Evolutionary conservation across 1,140 invertebrate genomes (phyloP).

Genomic region (Achatina immaculata): DNA sequence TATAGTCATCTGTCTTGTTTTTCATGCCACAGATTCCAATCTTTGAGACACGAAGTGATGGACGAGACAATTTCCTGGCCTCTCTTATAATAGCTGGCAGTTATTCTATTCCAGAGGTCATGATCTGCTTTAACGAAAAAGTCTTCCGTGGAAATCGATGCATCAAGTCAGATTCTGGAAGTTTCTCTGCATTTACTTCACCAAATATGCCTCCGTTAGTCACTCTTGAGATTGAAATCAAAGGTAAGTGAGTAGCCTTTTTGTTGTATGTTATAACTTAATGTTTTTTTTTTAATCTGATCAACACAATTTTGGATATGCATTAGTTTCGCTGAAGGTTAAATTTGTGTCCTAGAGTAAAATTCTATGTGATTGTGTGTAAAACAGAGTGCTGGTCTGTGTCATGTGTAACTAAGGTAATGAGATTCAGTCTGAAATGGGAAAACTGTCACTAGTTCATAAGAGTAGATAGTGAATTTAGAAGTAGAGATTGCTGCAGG

Average conservation of each 20-base stretch:
- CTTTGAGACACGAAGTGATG: conserved; percentile 88
- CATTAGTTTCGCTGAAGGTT: too few species aligned
- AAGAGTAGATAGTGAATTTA: too few species aligned
- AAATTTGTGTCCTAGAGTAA: too few species aligned
- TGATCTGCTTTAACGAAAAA: conserved; percentile 89
- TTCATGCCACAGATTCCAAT: conserved; percentile 83
- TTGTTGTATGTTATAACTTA: neutral
- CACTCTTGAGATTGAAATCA: conserved; percentile 78
- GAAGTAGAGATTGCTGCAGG: too few species aligned
- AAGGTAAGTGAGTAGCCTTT: conserved; percentile 65
- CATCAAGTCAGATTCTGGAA: conserved; percentile 83
- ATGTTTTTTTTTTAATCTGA: neutral
- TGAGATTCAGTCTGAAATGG: too few species aligned
- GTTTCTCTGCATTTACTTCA: conserved; percentile 90
- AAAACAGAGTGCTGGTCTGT: too few species aligned
- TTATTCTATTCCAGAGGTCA: conserved; percentile 87
- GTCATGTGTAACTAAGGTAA: too few species aligned
- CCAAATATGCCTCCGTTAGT: conserved; percentile 91
- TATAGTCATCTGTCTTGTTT: too few species aligned
- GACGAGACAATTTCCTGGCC: conserved; percentile 91
- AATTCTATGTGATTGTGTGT: too few species aligned
- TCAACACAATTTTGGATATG: neutral
- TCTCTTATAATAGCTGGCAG: conserved; percentile 92
- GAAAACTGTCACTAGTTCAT: too few species aligned
- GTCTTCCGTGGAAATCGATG: conserved; percentile 92